Evolutionary conservation across 30 jellyfish, hydroid and myxozoan genomes (phyloP).

Genomic region (Pelagia noctiluca): DNA sequence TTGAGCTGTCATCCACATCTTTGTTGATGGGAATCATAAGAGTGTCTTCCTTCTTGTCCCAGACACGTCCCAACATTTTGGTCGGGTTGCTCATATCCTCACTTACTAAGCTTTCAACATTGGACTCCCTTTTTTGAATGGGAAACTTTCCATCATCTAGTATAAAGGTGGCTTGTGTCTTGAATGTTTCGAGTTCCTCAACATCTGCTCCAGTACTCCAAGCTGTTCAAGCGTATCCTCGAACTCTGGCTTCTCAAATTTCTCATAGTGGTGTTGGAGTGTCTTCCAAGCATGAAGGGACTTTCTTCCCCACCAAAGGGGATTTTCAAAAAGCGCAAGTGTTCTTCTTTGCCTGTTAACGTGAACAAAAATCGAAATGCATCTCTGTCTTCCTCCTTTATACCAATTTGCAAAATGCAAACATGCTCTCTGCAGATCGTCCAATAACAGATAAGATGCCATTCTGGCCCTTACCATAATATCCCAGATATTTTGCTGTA

Average conservation of each 20-base stretch:
- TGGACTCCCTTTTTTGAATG: constrained; percentile 49
- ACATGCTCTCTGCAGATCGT: constrained; percentile 1
- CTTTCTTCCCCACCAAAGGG: constrained; percentile 36
- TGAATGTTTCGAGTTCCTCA: constrained; percentile 12
- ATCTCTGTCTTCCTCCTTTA: constrained; percentile 14
- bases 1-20: background rate
- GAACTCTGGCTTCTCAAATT: constrained; percentile 9
- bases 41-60: constrained; percentile 9
- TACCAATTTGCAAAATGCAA: constrained; percentile 11
- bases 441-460: constrained; percentile 37
- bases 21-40: background rate
- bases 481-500: constrained; percentile 55
- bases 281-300: constrained; percentile 36
- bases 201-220: constrained; percentile 2
- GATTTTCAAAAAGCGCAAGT: constrained; percentile 12
- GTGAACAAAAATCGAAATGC: constrained; percentile 24
- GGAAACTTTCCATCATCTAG: constrained; percentile 34
- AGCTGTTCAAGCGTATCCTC: constrained; percentile 3
- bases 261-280: constrained; percentile 3
- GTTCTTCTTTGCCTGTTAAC: constrained; percentile 21
- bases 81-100: constrained; percentile 34
- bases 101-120: constrained; percentile 19
- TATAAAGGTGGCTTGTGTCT: constrained; percentile 22
- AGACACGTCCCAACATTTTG: constrained; percentile 5
- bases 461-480: constrained; percentile 38